A percentile compares a stretch with the other conserved stretches of the same genome.
phyloP scores from a whole-genome alignment of 2,797 vertebrate species.

The Macropodus opercularis region DNA sequence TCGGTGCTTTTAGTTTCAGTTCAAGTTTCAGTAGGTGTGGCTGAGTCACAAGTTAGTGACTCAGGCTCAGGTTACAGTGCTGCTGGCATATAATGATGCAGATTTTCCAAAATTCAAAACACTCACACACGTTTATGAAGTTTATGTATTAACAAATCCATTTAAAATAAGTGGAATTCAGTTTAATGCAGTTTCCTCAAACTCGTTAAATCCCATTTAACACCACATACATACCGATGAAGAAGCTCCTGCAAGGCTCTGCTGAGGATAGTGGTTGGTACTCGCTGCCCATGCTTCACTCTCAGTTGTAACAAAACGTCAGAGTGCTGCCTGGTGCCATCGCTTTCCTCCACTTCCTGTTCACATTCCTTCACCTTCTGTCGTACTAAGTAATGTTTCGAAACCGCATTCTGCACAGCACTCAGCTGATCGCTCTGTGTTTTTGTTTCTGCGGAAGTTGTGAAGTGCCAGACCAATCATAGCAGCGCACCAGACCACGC shows the following conservation, averaged over 20 bases:
- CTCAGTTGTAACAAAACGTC: slow-evolving; percentile 40
- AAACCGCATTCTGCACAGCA: slow-evolving; percentile 30
- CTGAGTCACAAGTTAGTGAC: background rate
- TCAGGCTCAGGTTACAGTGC: background rate
- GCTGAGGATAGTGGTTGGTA: slow-evolving; percentile 60
- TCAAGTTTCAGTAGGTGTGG: background rate
- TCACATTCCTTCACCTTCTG: slow-evolving; percentile 41
- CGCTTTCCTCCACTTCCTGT: slow-evolving; percentile 39
- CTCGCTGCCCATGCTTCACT: slow-evolving; percentile 62
- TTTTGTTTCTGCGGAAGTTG: slow-evolving; percentile 78
- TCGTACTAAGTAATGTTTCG: slow-evolving; percentile 5
- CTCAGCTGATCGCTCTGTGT: slow-evolving; percentile 67
- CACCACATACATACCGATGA: slow-evolving; percentile 61
- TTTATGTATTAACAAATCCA: background rate
- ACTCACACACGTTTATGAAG: too few species aligned
- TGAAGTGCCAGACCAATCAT: slow-evolving; percentile 69
- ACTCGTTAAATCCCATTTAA: background rate
- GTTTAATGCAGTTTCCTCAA: background rate
- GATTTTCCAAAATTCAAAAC: background rate
- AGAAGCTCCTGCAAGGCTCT: slow-evolving; percentile 41
- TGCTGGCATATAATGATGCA: background rate
- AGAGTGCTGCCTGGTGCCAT: slow-evolving; percentile 38
- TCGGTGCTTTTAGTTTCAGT: background rate
- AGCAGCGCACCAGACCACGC: slow-evolving; percentile 41
- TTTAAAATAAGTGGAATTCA: background rate